Percentiles rank a stretch among this genome's conserved stretches.
Evolutionary conservation across 1,140 invertebrate genomes (phyloP).

Genomic region (Adelges cooleyi): DNA sequence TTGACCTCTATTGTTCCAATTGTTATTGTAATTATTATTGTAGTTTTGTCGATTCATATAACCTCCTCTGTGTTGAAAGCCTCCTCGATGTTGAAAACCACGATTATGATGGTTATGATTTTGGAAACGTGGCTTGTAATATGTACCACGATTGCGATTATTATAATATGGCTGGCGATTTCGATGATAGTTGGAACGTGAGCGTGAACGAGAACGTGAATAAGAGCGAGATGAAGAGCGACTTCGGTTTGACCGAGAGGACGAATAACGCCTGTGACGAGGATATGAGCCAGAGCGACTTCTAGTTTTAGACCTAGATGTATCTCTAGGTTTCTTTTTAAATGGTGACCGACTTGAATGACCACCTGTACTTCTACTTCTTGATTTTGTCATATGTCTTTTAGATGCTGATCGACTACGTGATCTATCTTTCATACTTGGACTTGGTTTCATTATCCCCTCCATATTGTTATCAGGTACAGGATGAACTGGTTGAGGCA

Average conservation of each 20-base stretch:
- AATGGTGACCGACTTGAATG: constrained; percentile 24
- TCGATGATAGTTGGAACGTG: constrained; percentile 18
- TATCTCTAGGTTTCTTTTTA: constrained; percentile 21
- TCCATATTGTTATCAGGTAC: background rate
- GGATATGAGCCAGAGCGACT: constrained; percentile 21
- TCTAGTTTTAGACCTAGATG: constrained; percentile 1
- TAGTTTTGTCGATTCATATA: constrained; percentile 23
- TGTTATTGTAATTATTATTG: constrained; percentile 26
- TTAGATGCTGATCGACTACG: constrained; percentile 9
- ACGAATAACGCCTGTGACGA: constrained; percentile 20
- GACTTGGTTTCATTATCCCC: background rate
- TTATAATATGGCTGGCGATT: constrained; percentile 8
- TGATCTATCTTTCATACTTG: constrained; percentile 3
- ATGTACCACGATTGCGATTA: constrained; percentile 26
- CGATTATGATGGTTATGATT: constrained; percentile 26
- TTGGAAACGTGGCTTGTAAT: constrained; percentile 30
- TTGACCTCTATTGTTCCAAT: constrained; percentile 26
- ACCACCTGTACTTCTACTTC: constrained; percentile 16
- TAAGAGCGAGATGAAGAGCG: constrained; percentile 25
- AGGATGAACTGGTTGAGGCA: background rate
- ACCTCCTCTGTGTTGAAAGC: constrained; percentile 14
- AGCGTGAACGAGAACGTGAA: constrained; percentile 22
- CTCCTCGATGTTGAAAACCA: constrained; percentile 27
- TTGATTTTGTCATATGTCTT: background rate
- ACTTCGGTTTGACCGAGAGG: constrained; percentile 19